Base-by-base conservation (phyloP, 2,888 invertebrate genomes). In the Tipula helvola region DNA sequence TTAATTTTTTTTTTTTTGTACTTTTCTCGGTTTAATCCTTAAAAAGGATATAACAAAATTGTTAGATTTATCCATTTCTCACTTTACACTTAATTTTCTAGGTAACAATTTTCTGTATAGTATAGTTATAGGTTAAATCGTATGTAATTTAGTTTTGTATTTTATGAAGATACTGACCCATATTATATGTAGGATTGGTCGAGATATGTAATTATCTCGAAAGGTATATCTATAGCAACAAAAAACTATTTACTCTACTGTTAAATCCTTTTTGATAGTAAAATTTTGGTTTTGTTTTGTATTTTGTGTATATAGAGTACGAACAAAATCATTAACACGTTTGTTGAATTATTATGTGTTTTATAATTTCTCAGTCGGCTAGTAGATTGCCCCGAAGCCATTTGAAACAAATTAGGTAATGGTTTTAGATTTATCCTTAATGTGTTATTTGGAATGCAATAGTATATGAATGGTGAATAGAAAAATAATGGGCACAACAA, bases 71-170 rank as follows among this genome's bases (percentile, higher is more conserved):
- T 71, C 71, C 71, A 71, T 71, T 71, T 71, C 71, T 71, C 71
- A 71, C 71, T 71, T 71, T 71, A 71, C 71, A 71, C 71, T 71
- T 71, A 71, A 71, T 71, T 71, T 71, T 71, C 71, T 71, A 71
- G 71, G 71, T 71, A 71, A 71, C 71, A 71, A 71, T 71, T 71
- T 71, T 28, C 7, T 12, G 10, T 47, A n/a, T n/a, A 47, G 47
- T n/a, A 44, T 10, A 57, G 16, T 16, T 57, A 10, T n/a, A 28
- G 28, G 71, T 71, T 71, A 71, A 71, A 71, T 71, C 12, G 71
- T 71, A 71, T 28, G 71, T 71, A 18, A 28, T 71, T 71, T 71
- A 71, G 28, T 71, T 71, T 18, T 18, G 18, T 18, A 10, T 71
- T 71, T 71, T 71, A 71, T 71, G 71, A 71, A 71, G 71, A 71